Conservation (phyloP, 2,113 vertebrate genomes). For the Neoarius graeffei region DNA sequence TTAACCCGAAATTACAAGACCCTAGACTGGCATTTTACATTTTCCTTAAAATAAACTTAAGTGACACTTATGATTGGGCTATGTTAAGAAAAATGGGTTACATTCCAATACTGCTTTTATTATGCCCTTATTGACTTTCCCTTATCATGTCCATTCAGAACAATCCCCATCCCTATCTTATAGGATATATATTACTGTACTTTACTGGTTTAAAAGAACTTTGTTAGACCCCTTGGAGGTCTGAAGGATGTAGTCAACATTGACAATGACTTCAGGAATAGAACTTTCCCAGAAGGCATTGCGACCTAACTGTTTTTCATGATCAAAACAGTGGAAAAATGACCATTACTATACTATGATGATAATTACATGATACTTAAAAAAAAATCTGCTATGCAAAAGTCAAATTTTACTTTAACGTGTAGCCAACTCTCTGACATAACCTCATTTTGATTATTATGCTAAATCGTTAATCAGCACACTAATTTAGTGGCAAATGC, state of each 20-base stretch:
- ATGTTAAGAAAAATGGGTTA: background rate
- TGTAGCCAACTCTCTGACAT: background rate
- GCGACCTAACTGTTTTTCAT: background rate
- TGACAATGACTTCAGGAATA: background rate
- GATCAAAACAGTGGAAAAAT: background rate
- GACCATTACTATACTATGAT: background rate
- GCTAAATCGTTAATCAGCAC: background rate
- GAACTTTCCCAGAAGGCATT: background rate
- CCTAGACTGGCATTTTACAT: background rate
- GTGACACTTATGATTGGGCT: background rate
- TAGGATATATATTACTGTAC: background rate
- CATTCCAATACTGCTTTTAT: background rate
- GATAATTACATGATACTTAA: background rate
- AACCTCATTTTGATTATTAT: background rate
- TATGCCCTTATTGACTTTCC: background rate
- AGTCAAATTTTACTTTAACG: background rate
- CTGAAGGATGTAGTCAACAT: background rate
- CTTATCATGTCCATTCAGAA: background rate
- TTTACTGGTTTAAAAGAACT: background rate
- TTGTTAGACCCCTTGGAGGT: background rate
- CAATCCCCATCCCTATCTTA: background rate
- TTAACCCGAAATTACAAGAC: background rate
- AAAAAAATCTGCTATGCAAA: background rate
- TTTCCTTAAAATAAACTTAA: background rate
- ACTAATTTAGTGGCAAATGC: background rate